phyloP scores from a whole-genome alignment of 2,113 vertebrate genomes.

The Blennius ocellaris region DNA sequence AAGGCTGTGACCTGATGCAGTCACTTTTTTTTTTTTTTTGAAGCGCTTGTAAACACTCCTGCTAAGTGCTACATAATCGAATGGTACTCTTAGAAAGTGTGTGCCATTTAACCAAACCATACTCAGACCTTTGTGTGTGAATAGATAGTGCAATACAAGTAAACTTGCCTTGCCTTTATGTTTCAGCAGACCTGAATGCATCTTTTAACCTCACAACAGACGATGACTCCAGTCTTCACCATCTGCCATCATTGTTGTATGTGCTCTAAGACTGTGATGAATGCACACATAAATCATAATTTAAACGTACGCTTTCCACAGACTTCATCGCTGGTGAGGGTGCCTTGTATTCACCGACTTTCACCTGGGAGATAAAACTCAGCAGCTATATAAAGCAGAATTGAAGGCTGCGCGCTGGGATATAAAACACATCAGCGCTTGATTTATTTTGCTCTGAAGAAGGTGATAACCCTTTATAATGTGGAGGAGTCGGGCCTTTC shows the following conservation, averaged over 20 bases:
- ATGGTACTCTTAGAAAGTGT: neutral
- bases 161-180: neutral
- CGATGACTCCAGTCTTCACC: neutral
- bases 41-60: conserved; percentile 6
- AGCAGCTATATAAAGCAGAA: conserved; percentile 2
- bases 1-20: neutral
- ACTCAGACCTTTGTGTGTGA: no score
- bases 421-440: neutral
- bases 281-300: conserved; percentile 1
- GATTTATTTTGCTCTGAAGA: neutral
- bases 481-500: neutral
- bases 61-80: neutral
- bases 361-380: conserved; percentile 5
- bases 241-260: neutral
- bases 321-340: neutral
- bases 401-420: neutral
- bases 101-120: neutral
- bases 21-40: neutral
- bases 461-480: neutral
- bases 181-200: neutral
- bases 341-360: neutral
- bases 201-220: neutral
- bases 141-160: no score
- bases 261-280: conserved; percentile 1
- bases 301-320: neutral